Base-by-base conservation (phyloP, 2,797 vertebrate genomes). In the Borostomias antarcticus region DNA sequence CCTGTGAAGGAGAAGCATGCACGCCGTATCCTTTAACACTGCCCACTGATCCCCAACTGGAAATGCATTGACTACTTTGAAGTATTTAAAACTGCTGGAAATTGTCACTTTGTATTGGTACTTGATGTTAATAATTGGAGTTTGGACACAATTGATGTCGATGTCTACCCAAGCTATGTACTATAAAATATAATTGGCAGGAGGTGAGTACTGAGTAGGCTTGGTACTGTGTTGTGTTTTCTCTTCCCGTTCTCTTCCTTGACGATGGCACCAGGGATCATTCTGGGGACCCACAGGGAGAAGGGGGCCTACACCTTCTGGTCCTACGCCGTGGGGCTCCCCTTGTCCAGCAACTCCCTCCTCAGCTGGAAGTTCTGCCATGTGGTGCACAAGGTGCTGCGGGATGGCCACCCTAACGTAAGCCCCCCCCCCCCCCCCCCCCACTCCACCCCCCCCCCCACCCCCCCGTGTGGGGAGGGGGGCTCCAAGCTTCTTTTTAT, bases 291-390 rank as follows among this genome's bases (percentile, higher is more conserved):
- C 0, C 96, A 99, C 86, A 93, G 95, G 0, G 96, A 99, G 89
- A 98, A 98, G 83, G 98, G 97, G 0, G 98, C 98, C 0, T 95
- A 92, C 79, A 99, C 98, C 53, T 99, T 99, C 88, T 99, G 98
- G 98, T 97, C 96, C 23, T 98, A 98, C 0, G 94, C 96, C 58
- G 92, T 97, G 0, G 96, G 97, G 19, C 92, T 99, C 64, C 96
- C 97, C 0, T 85, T 98, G 66, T 84, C 94, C 74, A 94, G 92
- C 91, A 99, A 92, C 52, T 90, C 98, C 81, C 94, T 99, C 86
- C 93, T 99, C 81, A 95, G 96, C 90, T 99, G 98, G 98, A 99
- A 99, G 88, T 98, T 99, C 90, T 99, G 96, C 86, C 95, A 98
- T 0, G 96, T 99, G 2, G 85, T 99, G 21, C 98, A 99, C 91